Evolutionary conservation across 2,797 vertebrate genomes (phyloP).

Genomic region (Notolepis coatsorum): DNA sequence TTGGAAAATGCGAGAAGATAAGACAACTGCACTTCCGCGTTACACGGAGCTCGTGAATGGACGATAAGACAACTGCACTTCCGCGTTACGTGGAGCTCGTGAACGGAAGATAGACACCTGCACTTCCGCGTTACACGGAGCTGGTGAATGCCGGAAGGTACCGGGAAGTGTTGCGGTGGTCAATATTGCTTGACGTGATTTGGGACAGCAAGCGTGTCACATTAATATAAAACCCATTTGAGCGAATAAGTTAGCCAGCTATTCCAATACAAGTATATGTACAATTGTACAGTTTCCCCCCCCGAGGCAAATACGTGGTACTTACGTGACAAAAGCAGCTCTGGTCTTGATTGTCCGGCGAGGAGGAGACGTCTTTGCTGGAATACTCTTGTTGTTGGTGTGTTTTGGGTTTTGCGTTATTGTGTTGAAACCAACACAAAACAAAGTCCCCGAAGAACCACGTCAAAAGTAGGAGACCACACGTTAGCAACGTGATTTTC

Average conservation of each 20-base stretch:
- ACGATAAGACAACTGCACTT: too few relatives aligned
- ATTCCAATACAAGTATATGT: background rate
- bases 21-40: background rate
- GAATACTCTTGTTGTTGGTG: slow-evolving; percentile 42
- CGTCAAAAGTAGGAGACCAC: slow-evolving; percentile 51
- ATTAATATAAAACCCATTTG: background rate
- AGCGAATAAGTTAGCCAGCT: background rate
- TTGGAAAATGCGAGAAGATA: slow-evolving; percentile 72
- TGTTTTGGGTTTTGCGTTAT: slow-evolving; percentile 41
- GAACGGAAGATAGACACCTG: background rate
- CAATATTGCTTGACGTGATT: too few relatives aligned
- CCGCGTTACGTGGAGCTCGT: background rate
- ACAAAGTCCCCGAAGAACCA: slow-evolving; percentile 67
- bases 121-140: too few relatives aligned
- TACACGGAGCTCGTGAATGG: too few relatives aligned
- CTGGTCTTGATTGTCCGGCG: slow-evolving; percentile 68
- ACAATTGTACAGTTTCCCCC: background rate
- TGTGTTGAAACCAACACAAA: slow-evolving; percentile 71
- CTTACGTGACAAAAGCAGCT: slow-evolving; percentile 84
- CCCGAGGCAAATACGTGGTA: background rate
- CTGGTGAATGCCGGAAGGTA: background rate
- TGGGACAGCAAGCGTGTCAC: background rate
- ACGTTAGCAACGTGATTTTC: slow-evolving; percentile 44
- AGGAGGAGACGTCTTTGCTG: background rate
- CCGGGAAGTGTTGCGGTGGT: background rate